phyloP scores from a whole-genome alignment of 2,888 invertebrate genomes.

The Zhengitettix transpicula region DNA sequence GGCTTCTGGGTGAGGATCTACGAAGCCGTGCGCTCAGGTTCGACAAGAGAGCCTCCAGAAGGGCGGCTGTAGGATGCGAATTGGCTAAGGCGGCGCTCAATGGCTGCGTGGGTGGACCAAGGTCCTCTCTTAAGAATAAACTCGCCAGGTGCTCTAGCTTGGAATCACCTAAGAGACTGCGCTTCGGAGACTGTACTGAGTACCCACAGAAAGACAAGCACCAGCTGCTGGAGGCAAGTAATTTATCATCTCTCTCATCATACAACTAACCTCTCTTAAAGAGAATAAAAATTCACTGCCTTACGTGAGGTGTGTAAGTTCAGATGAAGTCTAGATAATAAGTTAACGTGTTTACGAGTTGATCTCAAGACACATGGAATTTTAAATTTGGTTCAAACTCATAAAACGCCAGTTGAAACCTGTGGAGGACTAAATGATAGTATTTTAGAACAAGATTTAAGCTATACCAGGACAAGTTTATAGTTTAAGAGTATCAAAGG shows the following conservation, averaged over 20 bases:
- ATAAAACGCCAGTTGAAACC: no score
- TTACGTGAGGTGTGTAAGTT: no score
- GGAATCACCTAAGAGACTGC: conserved; percentile 66
- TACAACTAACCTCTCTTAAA: background rate
- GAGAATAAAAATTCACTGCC: no score
- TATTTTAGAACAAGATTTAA: no score
- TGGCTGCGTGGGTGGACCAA: conserved; percentile 22
- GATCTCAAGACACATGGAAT: background rate
- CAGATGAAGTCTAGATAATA: no score
- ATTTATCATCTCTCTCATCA: background rate
- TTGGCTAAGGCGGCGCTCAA: conserved; percentile 22
- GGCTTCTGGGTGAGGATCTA: conserved; percentile 62
- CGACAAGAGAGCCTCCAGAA: conserved; percentile 31
- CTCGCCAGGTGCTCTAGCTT: conserved; percentile 53
- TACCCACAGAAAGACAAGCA: background rate
- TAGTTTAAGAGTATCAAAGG: no score
- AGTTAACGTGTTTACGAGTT: background rate
- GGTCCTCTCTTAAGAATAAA: conserved; percentile 46
- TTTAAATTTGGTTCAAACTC: background rate
- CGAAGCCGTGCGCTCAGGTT: conserved; percentile 37
- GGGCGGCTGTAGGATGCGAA: conserved; percentile 21
- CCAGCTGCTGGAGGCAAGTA: background rate
- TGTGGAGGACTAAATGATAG: no score
- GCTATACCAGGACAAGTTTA: no score
- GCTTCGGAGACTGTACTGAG: conserved; percentile 36